Evolutionary conservation across 2,888 invertebrate genomes (phyloP), one percentile per base, ranked within the genome.

Genomic region (Podotricha telesiphe): DNA sequence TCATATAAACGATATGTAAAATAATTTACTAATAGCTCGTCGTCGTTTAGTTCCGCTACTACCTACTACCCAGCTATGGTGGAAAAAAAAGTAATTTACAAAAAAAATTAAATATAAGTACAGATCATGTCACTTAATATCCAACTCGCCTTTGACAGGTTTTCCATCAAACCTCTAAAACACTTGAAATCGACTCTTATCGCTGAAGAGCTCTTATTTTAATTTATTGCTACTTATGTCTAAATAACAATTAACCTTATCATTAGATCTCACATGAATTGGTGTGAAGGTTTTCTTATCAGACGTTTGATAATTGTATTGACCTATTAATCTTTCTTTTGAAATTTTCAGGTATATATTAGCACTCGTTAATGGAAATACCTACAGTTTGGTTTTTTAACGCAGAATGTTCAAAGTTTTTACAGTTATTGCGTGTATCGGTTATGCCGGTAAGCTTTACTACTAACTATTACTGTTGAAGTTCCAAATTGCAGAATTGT

Each of bases 221-320:
- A 55, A 34, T 4, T 20, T 20, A 20, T 20, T 17, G 15, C 7
- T 48, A 48, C 20, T 37, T 34, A 47, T 45, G 45, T 47, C 42
- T 45, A 61, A 45, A 62, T 37, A 47, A 42, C 20, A 56, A 67
- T 74, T 70, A 70, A 62, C 67, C 48, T 71, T 72, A 74, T 74
- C 70, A 72, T 22, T 58, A 50, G 15, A 62, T 62, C 62, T 62
- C 15, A 50, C 50, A 15, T 48, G 81, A 80, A 86, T 82, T 82
- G 80, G 81, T 84, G 86, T 88, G 86, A 91, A 91, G 91, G 91
- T 80, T 74, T 67, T 75, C 71, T 82, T 86, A 90, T 90, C 89
- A 82, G 83, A 78, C 85, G 82, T 82, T 76, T 76, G 79, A 79
- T 82, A 81, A 80, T 85, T 80, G 75, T 84, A 75, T 86, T 87